Evolutionary conservation across 92 coral and sea anemone species (phyloP).

Genomic region (Blastomussa wellsi): DNA sequence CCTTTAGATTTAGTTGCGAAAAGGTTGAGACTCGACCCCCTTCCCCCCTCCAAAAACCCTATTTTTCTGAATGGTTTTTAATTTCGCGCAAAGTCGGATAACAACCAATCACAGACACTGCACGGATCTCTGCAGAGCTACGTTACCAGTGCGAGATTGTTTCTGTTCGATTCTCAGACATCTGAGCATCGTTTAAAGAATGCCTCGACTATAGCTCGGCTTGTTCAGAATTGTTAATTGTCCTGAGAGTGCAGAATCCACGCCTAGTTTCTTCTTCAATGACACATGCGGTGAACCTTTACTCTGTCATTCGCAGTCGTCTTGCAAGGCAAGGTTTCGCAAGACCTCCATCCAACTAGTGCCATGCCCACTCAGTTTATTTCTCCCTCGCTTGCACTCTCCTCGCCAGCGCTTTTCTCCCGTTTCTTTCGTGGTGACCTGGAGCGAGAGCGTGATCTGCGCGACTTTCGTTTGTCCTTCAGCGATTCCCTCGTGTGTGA

Average conservation of each 20-base stretch:
- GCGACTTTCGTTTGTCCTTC: constrained; percentile 74
- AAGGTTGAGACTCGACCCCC: too few species aligned
- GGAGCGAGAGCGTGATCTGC: constrained; percentile 69
- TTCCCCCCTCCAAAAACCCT: too few species aligned
- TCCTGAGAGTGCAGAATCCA: not conserved
- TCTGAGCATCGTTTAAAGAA: too few species aligned
- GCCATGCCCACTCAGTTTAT: constrained; percentile 55
- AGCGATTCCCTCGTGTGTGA: constrained; percentile 62
- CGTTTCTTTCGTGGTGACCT: constrained; percentile 76
- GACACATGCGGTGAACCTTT: not conserved
- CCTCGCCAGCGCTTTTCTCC: constrained; percentile 60
- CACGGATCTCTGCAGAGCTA: too few species aligned
- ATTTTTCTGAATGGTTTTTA: too few species aligned
- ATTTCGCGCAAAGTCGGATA: too few species aligned
- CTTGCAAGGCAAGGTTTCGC: not conserved
- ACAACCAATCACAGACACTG: too few species aligned
- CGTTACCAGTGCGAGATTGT: not conserved
- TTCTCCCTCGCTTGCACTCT: constrained; percentile 50
- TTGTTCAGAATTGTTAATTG: not conserved
- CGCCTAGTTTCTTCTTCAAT: not conserved
- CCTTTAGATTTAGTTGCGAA: too few species aligned
- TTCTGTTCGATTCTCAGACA: not conserved
- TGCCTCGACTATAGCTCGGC: not conserved
- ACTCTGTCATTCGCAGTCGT: not conserved
- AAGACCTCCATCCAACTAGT: not conserved